Evolutionary conservation across 2,797 vertebrate genomes (phyloP), one percentile per base, ranked within the genome.

Genomic region (Alcedo atthis): DNA sequence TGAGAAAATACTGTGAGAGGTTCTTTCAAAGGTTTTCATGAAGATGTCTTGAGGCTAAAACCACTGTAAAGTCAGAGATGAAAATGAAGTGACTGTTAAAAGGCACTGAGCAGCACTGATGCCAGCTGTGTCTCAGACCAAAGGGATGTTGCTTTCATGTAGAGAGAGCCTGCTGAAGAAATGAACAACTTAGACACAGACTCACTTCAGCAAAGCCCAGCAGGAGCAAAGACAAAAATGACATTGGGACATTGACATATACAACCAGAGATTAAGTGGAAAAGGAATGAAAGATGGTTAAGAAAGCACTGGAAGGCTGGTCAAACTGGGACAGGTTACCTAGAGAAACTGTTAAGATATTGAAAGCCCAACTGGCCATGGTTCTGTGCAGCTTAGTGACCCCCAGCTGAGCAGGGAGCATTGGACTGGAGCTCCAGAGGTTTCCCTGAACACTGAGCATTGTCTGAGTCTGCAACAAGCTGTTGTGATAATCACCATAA

Each of bases 361-460:
- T 24, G 30, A 57, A 80, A 71, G 26, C 26, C 24, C 30, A 35
- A 21, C 24, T 21, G 32, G 8, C 51, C n/a, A 7, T 3, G 19
- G 51, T 53, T 17, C 59, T 55, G 32, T 51, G 63, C 49, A 51
- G 17, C 63, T 51, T 63, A 32, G 33, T 55, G 46, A 85, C 22
- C 12, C 12, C 18, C 2, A 1, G 7, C 4, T 25, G 46, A 84
- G 73, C 19, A 46, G 10, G 10, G 3, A 4, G 1, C 2, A 12
- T 4, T 10, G 33, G 48, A 66, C 16, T 12, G 26, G 17, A 69
- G 42, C 19, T 69, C 19, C 55, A 77, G 24, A 57, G 33, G 5
- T 43, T 40, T 30, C 37, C n/a, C 25, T 32, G 43, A 58, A 55
- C 46, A 32, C 32, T 2, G 16, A 83, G 7, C 10, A 59, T 42